Percentiles rank a stretch among this genome's conserved stretches.
These are phyloP conservation scores for Bombyx mandarina DNA, from an alignment of 1,140 invertebrate species.

Conservation along the genomic window DNA sequence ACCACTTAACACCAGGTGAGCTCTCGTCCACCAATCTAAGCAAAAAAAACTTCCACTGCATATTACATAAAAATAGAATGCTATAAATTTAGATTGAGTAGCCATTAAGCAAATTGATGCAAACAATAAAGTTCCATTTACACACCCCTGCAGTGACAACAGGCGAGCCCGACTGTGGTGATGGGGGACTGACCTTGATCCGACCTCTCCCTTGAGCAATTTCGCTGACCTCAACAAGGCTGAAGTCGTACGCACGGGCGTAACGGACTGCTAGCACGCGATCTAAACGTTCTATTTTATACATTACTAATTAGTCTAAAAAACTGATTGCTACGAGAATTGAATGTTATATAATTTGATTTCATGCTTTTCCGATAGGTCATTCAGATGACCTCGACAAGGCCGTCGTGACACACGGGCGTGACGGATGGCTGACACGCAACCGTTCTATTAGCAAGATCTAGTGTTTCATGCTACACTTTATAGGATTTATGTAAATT, in stretches of 20 bases:
- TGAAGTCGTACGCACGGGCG: conserved; percentile 11
- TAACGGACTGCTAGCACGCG: conserved; percentile 10
- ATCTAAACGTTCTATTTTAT: neutral
- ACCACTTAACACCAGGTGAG: no score
- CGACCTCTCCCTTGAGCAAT: conserved; percentile 37
- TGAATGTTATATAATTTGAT: no score
- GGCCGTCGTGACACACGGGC: no score
- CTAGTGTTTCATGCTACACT: no score
- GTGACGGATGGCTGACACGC: no score
- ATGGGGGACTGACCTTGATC: conserved; percentile 32
- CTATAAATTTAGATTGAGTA: neutral
- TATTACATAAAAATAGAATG: neutral
- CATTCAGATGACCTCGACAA: no score
- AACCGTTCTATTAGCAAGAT: no score
- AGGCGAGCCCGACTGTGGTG: conserved; percentile 18
- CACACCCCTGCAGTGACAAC: conserved; percentile 20
- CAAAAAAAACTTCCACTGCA: neutral
- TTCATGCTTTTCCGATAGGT: no score
- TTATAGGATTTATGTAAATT: no score
- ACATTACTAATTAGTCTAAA: no score
- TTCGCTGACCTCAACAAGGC: conserved; percentile 31
- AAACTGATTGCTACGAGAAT: no score
- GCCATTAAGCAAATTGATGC: conserved; percentile 20
- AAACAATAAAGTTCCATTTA: conserved; percentile 12
- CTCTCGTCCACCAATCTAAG: no score